Evolutionary conservation across 1,140 invertebrate species (phyloP), one percentile per base, ranked within the genome.

Genomic region (Globodera rostochiensis): DNA sequence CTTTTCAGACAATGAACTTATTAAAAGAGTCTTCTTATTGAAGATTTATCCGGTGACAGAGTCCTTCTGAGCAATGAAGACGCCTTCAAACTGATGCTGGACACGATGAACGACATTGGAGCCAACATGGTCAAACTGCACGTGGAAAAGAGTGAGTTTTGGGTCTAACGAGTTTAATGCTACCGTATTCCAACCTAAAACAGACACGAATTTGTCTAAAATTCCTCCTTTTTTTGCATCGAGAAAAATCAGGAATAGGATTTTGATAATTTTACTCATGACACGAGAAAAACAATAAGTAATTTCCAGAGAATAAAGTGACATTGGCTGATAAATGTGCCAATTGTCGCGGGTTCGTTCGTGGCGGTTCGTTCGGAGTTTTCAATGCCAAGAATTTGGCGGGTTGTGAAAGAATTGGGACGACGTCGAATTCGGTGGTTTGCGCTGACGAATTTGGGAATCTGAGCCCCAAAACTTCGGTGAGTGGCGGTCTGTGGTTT

Each of bases 51-150:
- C 57, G 57, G 57, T 15, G 57, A 64, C 57, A 13, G 57, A n/a
- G 19, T 64, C 57, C 57, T 64, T 64, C 57, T 64, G 57, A 64
- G 57, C 57, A 64, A 64, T 64, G 57, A 64, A 19, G 57, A 64
- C 57, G 57, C 1, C 13, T 64, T 64, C 15, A 13, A 64, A 64
- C 19, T 64, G 57, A 64, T 64, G 57, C 13, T 13, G 57, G 57
- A 64, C 4, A 64, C 19, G 57, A 64, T 64, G 57, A 19, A 64
- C 11, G 57, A 64, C 11, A 64, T 64, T n/a, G 57, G 57, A 15
- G 57, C 57, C 11, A 64, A 64, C 19, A 64, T 64, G 57, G 57
- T 64, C 57, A 64, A 64, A 64, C 19, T 64, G 19, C 15, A 64
- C 19, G 57, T 64, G 13, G 19, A 15, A 15, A 64, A 6, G 5